Evolutionary conservation across 2,888 invertebrate genomes (phyloP).

Genomic region (Nudaria mundana): DNA sequence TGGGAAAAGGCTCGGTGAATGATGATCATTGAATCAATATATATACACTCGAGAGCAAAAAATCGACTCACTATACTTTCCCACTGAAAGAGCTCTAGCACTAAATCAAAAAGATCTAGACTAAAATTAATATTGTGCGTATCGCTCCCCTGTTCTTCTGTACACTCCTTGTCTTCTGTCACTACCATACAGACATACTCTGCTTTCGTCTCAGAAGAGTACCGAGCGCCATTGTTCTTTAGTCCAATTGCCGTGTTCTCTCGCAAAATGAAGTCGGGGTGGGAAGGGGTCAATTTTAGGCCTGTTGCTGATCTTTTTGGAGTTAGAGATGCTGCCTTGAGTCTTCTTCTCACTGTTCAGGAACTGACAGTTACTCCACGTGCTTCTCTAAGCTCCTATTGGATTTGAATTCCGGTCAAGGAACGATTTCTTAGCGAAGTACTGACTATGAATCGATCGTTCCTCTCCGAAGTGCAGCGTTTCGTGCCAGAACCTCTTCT

Average conservation of each 20-base stretch:
- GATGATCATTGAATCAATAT: too few species aligned
- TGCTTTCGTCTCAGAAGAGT: constrained; percentile 8
- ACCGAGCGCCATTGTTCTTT: constrained; percentile 1
- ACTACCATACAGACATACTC: constrained; percentile 7
- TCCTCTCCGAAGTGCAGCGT: constrained; percentile 8
- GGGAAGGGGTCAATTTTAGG: constrained; percentile 17
- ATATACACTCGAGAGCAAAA: too few species aligned
- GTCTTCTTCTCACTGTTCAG: not conserved
- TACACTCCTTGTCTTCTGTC: too few species aligned
- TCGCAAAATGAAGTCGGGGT: constrained; percentile 2
- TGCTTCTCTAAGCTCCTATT: not conserved
- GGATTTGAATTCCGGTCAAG: constrained; percentile 12
- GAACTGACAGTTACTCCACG: not conserved
- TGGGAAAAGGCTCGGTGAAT: too few species aligned
- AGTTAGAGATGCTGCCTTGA: not conserved
- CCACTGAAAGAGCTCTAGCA: too few species aligned
- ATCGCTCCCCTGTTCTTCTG: too few species aligned
- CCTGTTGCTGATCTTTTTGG: constrained; percentile 9
- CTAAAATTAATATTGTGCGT: too few species aligned
- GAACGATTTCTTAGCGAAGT: constrained; percentile 22
- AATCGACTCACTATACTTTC: too few species aligned
- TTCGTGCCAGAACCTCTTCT: constrained; percentile 12
- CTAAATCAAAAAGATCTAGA: too few species aligned
- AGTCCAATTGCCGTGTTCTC: not conserved
- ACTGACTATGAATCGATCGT: not conserved